phyloP scores from a whole-genome alignment of 2,888 invertebrate genomes.

The Cryptocephalus primarius region DNA sequence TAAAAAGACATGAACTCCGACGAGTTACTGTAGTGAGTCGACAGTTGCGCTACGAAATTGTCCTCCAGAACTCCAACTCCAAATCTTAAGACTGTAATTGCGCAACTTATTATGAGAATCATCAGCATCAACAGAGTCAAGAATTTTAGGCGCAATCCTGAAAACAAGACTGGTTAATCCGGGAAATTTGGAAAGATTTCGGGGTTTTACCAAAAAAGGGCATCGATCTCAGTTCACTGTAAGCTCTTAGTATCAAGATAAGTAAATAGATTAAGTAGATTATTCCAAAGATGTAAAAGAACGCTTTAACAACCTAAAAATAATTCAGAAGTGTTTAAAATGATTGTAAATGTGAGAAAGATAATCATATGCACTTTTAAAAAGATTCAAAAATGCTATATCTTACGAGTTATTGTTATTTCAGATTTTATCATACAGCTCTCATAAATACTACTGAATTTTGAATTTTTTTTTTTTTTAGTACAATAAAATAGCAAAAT shows the following conservation, averaged over 20 bases:
- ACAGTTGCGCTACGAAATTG: slow-evolving; percentile 83
- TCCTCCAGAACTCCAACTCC: slow-evolving; percentile 86
- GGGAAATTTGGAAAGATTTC: background rate
- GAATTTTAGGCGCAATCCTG: slow-evolving; percentile 87
- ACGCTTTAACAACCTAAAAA: slow-evolving; percentile 77
- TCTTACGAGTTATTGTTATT: too few relatives aligned
- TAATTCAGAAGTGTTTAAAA: background rate
- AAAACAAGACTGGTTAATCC: slow-evolving; percentile 21
- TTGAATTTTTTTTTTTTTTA: too few relatives aligned
- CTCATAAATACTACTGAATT: too few relatives aligned
- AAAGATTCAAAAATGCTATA: background rate
- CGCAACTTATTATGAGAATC: slow-evolving; percentile 61
- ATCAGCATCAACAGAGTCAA: slow-evolving; percentile 76
- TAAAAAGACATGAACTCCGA: slow-evolving; percentile 95
- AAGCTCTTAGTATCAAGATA: slow-evolving; percentile 76
- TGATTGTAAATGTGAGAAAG: background rate
- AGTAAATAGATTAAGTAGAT: slow-evolving; percentile 78
- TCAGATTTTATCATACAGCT: too few relatives aligned
- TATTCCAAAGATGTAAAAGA: slow-evolving; percentile 77
- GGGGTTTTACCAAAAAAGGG: slow-evolving; percentile 83
- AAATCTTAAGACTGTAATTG: slow-evolving; percentile 72
- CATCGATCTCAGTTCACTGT: slow-evolving; percentile 91
- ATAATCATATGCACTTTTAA: background rate
- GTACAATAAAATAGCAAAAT: too few relatives aligned
- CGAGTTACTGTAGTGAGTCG: slow-evolving; percentile 80